Percentiles rank a stretch among this genome's conserved stretches.
Conservation (phyloP, 1,140 invertebrate species). For the Zaprionus kolodkinae region DNA sequence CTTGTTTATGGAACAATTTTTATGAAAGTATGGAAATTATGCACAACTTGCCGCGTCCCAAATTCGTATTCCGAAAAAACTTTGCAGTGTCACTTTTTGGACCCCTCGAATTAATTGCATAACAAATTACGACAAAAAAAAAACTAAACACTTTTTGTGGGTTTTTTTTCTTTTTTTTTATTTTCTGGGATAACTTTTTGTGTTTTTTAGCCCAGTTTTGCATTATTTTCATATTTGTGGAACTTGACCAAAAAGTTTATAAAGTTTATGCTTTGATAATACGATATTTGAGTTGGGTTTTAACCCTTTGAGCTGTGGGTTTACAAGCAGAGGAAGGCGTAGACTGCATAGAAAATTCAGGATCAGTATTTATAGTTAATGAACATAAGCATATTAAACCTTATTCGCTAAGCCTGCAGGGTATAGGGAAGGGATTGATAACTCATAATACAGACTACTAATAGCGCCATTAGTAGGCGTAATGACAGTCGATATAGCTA, state of each 20-base stretch:
- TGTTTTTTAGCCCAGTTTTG: not conserved
- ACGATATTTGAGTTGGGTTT: not conserved
- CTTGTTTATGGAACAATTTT: slow-evolving; percentile 64
- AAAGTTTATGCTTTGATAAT: not conserved
- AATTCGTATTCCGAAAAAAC: slow-evolving; percentile 50
- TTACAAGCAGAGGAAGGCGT: no score
- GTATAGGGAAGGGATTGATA: not conserved
- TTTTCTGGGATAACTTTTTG: not conserved
- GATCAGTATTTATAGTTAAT: no score
- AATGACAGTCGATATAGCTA: not conserved
- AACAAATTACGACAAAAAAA: slow-evolving; percentile 59
- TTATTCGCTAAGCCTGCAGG: not conserved
- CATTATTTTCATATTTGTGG: not conserved
- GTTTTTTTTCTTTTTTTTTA: not conserved
- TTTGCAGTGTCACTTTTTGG: slow-evolving; percentile 47
- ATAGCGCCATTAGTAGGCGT: not conserved
- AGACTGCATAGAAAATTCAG: no score
- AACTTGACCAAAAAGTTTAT: not conserved
- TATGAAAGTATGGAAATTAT: slow-evolving; percentile 26
- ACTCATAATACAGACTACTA: not conserved
- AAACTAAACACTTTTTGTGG: not conserved
- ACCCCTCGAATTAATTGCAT: slow-evolving; percentile 67
- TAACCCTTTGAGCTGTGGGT: not conserved
- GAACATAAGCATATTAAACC: not conserved
- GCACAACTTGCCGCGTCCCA: slow-evolving; percentile 57